Base-by-base conservation (phyloP, 2,888 invertebrate genomes). In the Willowsia nigromaculata region DNA sequence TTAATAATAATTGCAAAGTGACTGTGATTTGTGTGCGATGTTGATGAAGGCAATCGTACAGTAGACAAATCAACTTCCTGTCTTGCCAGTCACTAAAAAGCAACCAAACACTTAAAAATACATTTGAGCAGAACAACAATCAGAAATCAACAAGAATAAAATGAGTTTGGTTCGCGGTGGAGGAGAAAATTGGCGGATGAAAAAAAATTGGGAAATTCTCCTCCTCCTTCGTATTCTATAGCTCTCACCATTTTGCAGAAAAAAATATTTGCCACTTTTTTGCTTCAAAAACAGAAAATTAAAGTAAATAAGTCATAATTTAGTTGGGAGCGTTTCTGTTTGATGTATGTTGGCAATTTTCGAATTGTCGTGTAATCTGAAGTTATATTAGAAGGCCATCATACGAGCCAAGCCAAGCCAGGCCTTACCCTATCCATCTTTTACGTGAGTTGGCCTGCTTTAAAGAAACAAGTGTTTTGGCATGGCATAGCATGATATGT, bases 251-350 rank as follows among this genome's bases (percentile, higher is more conserved):
- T 56, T 59, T 9, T 6, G 25, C 59, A 59, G n/a, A n/a, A n/a
- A n/a, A n/a, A n/a, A n/a, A n/a, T n/a, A n/a, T n/a, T n/a, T n/a
- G n/a, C n/a, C n/a, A n/a, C n/a, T 59, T 81, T 81, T 81, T 81
- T 59, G 37, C 62, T 81, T 59, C 18, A 37, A 62, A n/a, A n/a
- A 30, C 11, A 74, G n/a, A 74, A 74, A 74, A 81, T 62, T 59
- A 62, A 81, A 59, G 81, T 40, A 81, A 81, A 81, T 59, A 81
- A 81, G 62, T 81, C 78, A 78, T 81, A 37, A 40, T 18, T 13
- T 40, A 25, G 15, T 80, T 53, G 56, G 2, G 50, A 53, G 18
- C n/a, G 62, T 62, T 33, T 15, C n/a, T 18, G 68, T 68, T 27
- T 1, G 2, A 65, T 18, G 68, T 11, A 37, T 18, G n/a, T 68